Evolutionary conservation across 2,797 vertebrate genomes (phyloP), one percentile per base, ranked within the genome.

Genomic region (Valencia hispanica): DNA sequence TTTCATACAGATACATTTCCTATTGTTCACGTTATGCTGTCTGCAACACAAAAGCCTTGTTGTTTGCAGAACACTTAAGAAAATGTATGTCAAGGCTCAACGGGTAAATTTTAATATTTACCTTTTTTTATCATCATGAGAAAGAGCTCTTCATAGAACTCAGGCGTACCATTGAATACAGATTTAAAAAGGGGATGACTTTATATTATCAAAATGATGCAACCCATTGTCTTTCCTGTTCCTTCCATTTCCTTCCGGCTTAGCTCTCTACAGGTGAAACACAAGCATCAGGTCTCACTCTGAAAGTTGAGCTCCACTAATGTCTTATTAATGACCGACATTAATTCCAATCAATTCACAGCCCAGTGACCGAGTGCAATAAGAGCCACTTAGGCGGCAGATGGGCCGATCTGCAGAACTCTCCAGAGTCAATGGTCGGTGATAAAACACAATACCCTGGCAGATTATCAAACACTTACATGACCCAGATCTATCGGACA

Each of bases 291-390:
- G 87, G 90, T 91, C 91, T 90, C 86, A 83, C 69, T 86, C 90
- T 92, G 95, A 93, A 95, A 96, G 84, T 68, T 1, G 91, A 96
- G 89, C 92, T 84, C 43, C 2, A 50, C 55, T 76, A 88, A 94
- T 96, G 83, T 76, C 76, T 96, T 95, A 94, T 95, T 95, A 91
- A 96, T 93, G 95, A 86, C 83, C 77, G 90, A 86, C 92, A 87
- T 94, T 95, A 88, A 92, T 85, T 89, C 87, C 91, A 90, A 88
- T 90, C 90, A 90, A 91, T 94, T 93, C 90, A 81, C 87, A 76
- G 87, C 5, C 71, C 80, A 59, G 85, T 77, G 2, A 90, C 89
- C 84, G 88, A 77, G 82, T 84, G 84, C 87, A 92, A 88, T 83
- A 85, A 94, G 90, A 93, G 89, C 85, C 91, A 93, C 88, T 94